Base-by-base conservation (phyloP, 2,797 vertebrate species). In the Acanthopagrus latus region DNA sequence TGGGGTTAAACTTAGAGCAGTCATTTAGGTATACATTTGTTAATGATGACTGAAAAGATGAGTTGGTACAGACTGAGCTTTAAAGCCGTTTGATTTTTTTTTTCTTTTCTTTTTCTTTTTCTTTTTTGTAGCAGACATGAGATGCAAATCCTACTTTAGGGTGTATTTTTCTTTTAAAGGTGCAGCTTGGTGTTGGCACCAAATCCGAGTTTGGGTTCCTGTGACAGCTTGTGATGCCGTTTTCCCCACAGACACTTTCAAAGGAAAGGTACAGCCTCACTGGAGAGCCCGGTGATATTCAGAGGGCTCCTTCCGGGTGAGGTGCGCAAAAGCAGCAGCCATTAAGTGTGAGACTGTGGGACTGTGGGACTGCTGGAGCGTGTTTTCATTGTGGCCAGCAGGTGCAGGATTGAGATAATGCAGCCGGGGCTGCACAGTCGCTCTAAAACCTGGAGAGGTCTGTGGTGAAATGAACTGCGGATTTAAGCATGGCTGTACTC, bases 111-210 rank as follows among this genome's bases (percentile, higher is more conserved):
- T n/a, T n/a, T n/a, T n/a, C n/a, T n/a, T n/a, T n/a, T n/a, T n/a
- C n/a, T n/a, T n/a, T n/a, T n/a, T 2, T 51, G 16, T 3, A 18
- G 46, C 10, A 3, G 3, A 11, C 12, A 38, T 20, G 0, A 23
- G 21, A 80, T 38, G 4, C 25, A 2, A 64, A 62, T 74, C 64
- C 2, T 27, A 1, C 71, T 82, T 82, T 85, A 13, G 63, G 73
- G 71, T 80, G 59, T 50, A 65, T 47, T 76, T 81, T 54, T 43
- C 41, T 17, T 66, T 60, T 84, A 74, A 81, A 74, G 60, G 74
- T 17, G 14, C 74, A 78, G 71, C 17, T 54, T 18, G 5, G 33
- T 33, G 38, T 50, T 73, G 52, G 63, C 44, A n/a, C 8, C 13
- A 33, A 46, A 54, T 9, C 50, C 50, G 41, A 51, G 29, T 47